phyloP scores from a whole-genome alignment of 2,113 vertebrate species.

The Pteronura brasiliensis region DNA sequence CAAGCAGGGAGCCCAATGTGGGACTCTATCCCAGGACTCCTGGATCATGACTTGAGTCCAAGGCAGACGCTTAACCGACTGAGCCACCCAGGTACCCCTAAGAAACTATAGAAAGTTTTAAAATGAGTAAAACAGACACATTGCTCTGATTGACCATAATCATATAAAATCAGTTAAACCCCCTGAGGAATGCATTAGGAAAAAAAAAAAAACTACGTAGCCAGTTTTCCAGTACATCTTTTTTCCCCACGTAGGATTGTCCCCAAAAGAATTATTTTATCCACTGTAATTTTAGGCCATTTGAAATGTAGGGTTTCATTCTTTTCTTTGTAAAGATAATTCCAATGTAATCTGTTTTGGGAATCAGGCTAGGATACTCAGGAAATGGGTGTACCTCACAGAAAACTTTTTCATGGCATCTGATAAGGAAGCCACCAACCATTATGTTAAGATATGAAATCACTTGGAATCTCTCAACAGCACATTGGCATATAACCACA shows the following conservation, averaged over 20 bases:
- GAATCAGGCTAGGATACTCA: slow-evolving; percentile 8
- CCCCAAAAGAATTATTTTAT: not conserved
- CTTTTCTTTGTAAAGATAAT: slow-evolving; percentile 34
- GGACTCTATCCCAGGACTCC: too few relatives aligned
- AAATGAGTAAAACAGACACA: not conserved
- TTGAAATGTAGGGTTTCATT: slow-evolving; percentile 22
- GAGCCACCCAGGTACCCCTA: not conserved
- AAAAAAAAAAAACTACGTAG: not conserved
- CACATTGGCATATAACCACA: slow-evolving; percentile 24
- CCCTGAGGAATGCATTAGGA: not conserved
- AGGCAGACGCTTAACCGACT: too few relatives aligned
- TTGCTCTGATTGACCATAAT: not conserved
- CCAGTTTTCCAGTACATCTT: not conserved
- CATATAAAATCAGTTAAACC: not conserved
- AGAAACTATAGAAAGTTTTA: not conserved
- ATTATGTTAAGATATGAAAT: slow-evolving; percentile 38
- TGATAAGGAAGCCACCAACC: not conserved
- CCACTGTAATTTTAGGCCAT: not conserved
- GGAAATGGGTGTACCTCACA: slow-evolving; percentile 8
- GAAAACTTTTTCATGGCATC: slow-evolving; percentile 25
- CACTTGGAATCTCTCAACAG: slow-evolving; percentile 47
- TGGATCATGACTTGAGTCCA: too few relatives aligned
- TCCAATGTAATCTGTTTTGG: not conserved
- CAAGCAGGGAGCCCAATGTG: too few relatives aligned
- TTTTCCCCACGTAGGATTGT: not conserved